These are phyloP conservation scores for Loxodonta africana DNA, from an alignment of 2,113 vertebrate species.

Conservation along the genomic window DNA sequence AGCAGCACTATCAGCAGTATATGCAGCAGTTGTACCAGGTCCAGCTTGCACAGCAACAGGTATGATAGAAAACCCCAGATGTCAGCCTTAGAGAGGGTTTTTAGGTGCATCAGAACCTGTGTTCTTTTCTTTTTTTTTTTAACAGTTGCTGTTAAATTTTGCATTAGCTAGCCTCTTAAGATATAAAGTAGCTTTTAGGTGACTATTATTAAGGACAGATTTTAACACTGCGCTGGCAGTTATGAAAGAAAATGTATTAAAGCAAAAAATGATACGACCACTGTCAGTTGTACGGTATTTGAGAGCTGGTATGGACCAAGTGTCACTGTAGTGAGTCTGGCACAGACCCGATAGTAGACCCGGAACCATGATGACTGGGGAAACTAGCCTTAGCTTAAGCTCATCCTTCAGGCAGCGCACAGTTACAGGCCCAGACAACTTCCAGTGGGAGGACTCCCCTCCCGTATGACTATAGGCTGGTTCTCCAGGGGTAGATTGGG, in stretches of 20 bases:
- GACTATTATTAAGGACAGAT: conserved; percentile 19
- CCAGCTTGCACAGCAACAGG: conserved; percentile 99
- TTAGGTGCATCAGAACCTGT: not conserved
- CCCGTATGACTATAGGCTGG: not conserved
- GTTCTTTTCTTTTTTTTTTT: not conserved
- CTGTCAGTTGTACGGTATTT: not conserved
- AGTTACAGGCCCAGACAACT: not conserved
- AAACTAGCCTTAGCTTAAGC: not conserved
- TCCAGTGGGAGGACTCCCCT: not conserved
- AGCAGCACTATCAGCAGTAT: conserved; percentile 99
- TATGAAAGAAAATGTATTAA: not conserved
- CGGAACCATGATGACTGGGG: not conserved
- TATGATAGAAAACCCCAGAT: conserved; percentile 69
- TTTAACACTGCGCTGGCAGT: not conserved
- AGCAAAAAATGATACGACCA: not conserved
- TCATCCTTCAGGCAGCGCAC: not conserved
- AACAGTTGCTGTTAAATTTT: conserved; percentile 59
- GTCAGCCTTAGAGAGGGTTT: not conserved
- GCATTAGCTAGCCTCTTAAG: conserved; percentile 21
- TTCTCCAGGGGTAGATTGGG: not conserved
- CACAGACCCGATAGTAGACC: not conserved
- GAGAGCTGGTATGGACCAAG: not conserved
- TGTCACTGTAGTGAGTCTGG: not conserved
- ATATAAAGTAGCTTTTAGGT: not conserved
- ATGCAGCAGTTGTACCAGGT: conserved; percentile 99